A percentile compares a stretch with the other conserved stretches of the same genome.
phyloP scores from a whole-genome alignment of 2,113 vertebrate species.

The Baryphthengus martii region DNA sequence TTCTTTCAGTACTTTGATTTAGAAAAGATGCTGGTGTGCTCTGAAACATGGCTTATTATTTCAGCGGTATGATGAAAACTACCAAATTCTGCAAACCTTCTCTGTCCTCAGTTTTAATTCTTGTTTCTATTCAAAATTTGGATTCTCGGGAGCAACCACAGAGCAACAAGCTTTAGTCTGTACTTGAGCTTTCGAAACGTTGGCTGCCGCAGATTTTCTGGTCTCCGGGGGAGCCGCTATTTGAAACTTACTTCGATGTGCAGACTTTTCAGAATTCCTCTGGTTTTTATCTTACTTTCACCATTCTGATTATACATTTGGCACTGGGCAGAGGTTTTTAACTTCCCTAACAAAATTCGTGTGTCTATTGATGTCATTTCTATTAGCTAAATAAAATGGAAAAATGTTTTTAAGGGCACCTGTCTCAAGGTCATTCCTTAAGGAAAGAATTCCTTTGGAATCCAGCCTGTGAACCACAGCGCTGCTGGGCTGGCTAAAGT shows the following conservation, averaged over 20 bases:
- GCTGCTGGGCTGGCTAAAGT: background rate
- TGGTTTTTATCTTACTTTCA: background rate
- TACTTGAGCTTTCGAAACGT: background rate
- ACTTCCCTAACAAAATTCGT: background rate
- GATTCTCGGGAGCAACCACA: background rate
- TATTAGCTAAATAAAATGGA: background rate
- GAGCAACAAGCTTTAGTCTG: background rate
- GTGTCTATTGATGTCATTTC: background rate
- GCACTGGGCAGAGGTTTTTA: background rate
- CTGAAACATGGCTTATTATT: background rate
- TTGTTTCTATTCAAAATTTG: background rate
- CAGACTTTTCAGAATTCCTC: background rate
- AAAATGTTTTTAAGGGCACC: background rate
- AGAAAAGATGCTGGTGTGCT: background rate
- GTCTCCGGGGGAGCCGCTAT: background rate
- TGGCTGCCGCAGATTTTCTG: background rate
- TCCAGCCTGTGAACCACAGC: rapidly evolving
- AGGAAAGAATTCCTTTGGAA: background rate
- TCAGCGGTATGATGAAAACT: background rate
- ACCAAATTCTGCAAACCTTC: background rate
- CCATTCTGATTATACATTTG: background rate
- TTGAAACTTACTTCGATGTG: background rate
- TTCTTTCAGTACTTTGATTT: background rate
- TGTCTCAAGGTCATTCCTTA: background rate
- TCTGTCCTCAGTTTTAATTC: background rate